These are phyloP conservation scores for Dioctria rufipes DNA, from an alignment of 2,888 invertebrate species.

Conservation along the genomic window DNA sequence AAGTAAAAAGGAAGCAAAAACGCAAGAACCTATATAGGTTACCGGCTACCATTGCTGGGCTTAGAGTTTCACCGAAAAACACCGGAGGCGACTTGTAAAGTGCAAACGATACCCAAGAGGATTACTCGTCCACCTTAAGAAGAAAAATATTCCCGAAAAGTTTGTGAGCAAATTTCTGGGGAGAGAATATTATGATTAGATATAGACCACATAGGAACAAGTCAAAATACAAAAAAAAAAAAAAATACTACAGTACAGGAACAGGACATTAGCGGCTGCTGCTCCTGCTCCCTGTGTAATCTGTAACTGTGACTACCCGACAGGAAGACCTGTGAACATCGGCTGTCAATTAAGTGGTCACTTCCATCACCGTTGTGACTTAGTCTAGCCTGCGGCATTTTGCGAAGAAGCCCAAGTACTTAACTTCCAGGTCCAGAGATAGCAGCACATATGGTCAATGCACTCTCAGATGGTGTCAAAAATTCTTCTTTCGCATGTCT, in stretches of 20 bases:
- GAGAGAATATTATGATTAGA: neutral
- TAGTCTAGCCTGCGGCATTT: neutral
- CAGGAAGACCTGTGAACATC: conserved; percentile 7
- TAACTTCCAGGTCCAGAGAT: no score
- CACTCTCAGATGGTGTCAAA: neutral
- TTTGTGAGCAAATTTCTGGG: neutral
- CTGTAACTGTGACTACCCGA: neutral
- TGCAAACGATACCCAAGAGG: conserved; percentile 24
- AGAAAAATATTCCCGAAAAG: neutral
- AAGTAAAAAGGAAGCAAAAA: neutral
- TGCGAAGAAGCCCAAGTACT: neutral
- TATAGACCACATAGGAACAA: neutral
- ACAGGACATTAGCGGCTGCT: neutral
- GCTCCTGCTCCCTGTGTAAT: neutral
- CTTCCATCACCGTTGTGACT: neutral
- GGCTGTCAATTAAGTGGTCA: neutral
- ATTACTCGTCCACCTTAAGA: neutral
- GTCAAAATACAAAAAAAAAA: no score
- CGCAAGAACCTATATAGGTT: neutral
- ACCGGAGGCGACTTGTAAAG: neutral
- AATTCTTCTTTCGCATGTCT: neutral
- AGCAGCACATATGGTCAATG: neutral
- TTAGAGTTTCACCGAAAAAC: conserved; percentile 1
- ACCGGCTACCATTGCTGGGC: neutral
- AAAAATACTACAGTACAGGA: no score